Percentiles rank a stretch among this genome's conserved stretches.
Conservation (phyloP, 2,888 invertebrate species). For the Schrankia costaestrigalis region DNA sequence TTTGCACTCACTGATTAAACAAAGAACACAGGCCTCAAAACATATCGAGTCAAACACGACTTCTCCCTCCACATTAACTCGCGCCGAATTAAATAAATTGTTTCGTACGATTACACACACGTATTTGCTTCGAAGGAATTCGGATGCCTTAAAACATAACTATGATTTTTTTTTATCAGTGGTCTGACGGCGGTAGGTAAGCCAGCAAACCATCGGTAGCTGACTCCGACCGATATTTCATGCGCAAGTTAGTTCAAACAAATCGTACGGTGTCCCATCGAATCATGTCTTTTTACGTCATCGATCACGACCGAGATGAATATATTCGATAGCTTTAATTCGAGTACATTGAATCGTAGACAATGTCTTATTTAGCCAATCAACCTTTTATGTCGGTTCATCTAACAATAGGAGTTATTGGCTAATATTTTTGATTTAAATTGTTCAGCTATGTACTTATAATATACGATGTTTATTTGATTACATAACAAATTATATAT, state of each 20-base stretch:
- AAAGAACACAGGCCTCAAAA: conserved; percentile 30
- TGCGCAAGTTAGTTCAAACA: conserved; percentile 78
- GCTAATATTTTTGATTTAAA: too few species aligned
- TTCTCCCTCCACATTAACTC: conserved; percentile 35
- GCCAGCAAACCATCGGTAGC: conserved; percentile 79
- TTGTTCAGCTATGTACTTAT: too few species aligned
- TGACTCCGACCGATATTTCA: conserved; percentile 66
- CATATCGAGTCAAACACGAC: conserved; percentile 25
- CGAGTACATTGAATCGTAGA: conserved; percentile 25
- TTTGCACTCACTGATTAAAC: conserved; percentile 37
- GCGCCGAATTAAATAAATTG: conserved; percentile 67
- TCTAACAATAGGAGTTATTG: too few species aligned
- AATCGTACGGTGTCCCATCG: conserved; percentile 76
- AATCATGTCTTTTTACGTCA: conserved; percentile 61
- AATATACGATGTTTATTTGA: neutral
- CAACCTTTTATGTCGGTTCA: too few species aligned
- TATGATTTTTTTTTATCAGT: conserved; percentile 61
- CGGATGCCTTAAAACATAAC: conserved; percentile 63
- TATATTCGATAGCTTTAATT: conserved; percentile 33
- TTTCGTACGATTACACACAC: conserved; percentile 75
- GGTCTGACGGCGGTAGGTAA: conserved; percentile 74
- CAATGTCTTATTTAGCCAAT: conserved; percentile 29
- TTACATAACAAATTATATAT: neutral
- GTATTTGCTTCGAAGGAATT: conserved; percentile 76
- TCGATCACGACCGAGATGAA: conserved; percentile 39